phyloP scores from a whole-genome alignment of 2,888 invertebrate genomes.

The Blastobasis lacticolella region DNA sequence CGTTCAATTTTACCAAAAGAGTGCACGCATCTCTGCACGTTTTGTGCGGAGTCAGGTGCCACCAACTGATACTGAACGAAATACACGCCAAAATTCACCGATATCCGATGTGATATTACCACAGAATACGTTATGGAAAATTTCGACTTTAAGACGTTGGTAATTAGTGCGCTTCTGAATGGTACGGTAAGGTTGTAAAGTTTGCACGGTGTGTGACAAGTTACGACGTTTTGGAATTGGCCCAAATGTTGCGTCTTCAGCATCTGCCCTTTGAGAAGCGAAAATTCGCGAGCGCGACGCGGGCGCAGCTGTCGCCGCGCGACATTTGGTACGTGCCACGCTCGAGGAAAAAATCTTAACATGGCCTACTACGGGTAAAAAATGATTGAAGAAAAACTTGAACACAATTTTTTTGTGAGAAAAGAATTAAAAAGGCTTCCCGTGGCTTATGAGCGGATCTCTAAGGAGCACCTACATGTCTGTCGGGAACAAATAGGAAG shows the following conservation, averaged over 20 bases:
- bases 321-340: slow-evolving; percentile 67
- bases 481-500: too few relatives aligned
- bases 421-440: too few relatives aligned
- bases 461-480: too few relatives aligned
- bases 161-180: too few relatives aligned
- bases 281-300: slow-evolving; percentile 55
- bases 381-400: neutral
- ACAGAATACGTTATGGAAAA: too few relatives aligned
- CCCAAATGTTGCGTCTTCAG: slow-evolving; percentile 4
- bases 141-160: too few relatives aligned
- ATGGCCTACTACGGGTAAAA: neutral
- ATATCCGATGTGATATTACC: too few relatives aligned
- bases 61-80: slow-evolving; percentile 3
- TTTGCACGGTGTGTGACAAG: neutral
- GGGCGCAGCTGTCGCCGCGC: slow-evolving; percentile 50
- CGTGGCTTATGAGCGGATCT: too few relatives aligned
- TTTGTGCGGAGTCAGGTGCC: slow-evolving; percentile 21
- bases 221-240: slow-evolving; percentile 1
- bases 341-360: slow-evolving; percentile 4
- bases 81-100: neutral
- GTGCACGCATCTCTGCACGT: slow-evolving; percentile 14
- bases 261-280: slow-evolving; percentile 30
- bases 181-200: too few relatives aligned
- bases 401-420: neutral
- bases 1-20: slow-evolving; percentile 15